These are phyloP conservation scores for Drosophila tsacasi DNA, from an alignment of 1,140 invertebrate genomes.

Conservation along the genomic window DNA sequence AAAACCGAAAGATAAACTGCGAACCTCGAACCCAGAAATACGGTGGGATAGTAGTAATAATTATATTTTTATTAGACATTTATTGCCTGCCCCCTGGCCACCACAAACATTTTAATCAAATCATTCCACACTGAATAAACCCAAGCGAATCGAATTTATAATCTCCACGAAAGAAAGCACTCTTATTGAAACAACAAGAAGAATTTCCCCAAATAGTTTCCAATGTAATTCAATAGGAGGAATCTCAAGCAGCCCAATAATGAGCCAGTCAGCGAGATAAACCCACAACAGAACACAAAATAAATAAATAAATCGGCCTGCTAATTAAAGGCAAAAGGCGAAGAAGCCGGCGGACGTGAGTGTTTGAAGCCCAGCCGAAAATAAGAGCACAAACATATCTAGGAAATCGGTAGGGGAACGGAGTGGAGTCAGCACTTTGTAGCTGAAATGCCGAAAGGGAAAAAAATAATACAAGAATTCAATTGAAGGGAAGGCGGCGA, in stretches of 20 bases:
- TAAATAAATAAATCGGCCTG: slow-evolving; percentile 81
- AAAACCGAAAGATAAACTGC: slow-evolving; percentile 73
- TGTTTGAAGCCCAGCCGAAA: slow-evolving; percentile 65
- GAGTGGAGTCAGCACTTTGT: slow-evolving; percentile 45
- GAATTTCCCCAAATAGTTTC: slow-evolving; percentile 29
- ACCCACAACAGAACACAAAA: slow-evolving; percentile 56
- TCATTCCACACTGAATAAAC: slow-evolving; percentile 21
- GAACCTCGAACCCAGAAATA: neutral
- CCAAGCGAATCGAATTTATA: slow-evolving; percentile 59
- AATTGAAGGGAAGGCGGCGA: slow-evolving; percentile 82
- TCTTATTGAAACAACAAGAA: slow-evolving; percentile 53
- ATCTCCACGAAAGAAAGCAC: slow-evolving; percentile 34
- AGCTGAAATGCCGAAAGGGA: slow-evolving; percentile 13
- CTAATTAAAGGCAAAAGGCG: slow-evolving; percentile 74
- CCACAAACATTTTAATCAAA: slow-evolving; percentile 81
- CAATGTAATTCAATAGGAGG: slow-evolving; percentile 70
- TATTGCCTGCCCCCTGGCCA: slow-evolving; percentile 67
- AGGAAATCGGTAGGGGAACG: slow-evolving; percentile 35
- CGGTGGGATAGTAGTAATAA: slow-evolving; percentile 75
- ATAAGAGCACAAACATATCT: slow-evolving; percentile 55
- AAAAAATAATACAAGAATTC: slow-evolving; percentile 60
- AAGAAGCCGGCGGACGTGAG: slow-evolving; percentile 29
- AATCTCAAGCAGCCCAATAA: slow-evolving; percentile 47
- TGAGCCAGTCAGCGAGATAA: slow-evolving; percentile 72
- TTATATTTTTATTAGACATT: slow-evolving; percentile 85